Base-by-base conservation (phyloP, 2,888 invertebrate genomes). In the Halocaridina rubra region DNA sequence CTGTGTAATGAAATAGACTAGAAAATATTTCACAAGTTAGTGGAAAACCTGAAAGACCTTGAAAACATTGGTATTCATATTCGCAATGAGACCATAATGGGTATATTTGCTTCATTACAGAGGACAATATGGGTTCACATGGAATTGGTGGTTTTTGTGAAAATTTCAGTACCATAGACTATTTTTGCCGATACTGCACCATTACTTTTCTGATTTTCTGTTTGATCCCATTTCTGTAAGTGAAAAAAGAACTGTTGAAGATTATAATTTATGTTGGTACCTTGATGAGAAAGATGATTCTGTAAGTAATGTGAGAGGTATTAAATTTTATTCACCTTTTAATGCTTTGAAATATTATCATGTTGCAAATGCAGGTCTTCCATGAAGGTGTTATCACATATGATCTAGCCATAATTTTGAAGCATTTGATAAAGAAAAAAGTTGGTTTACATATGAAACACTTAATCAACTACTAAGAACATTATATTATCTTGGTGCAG, bases 161-260 rank as follows among this genome's bases (percentile, higher is more conserved):
- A 74, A 74, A 46, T 74, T 74, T 74, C 74, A 74, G 74, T 74
- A 74, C 39, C 7, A 27, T 74, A n/a, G 74, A 74, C 39, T 29
- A 74, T 46, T 74, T 74, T 27, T 46, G 74, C 32, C 8, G 74
- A 4, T 74, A 74, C 19, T 74, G 74, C 53, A 46, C 3, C 3
- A 27, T 46, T 8, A 46, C 74, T 27, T 39, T 22, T 8, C 39
- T 24, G 74, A 46, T 27, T 74, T 74, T 53, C 74, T 27, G 3
- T 3, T 2, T 74, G 53, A 74, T 30, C 74, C 74, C 16, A 13
- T 46, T 10, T 46, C 10, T 22, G 22, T 74, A 5, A 53, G 22
- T 46, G 3, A 39, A 74, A 74, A 46, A n/a, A 74, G 74, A 46
- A 39, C 39, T 5, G 30, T 22, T 5, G 24, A 46, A 22, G 10